Evolutionary conservation across 64 coral and sea anemone genomes (phyloP).

Genomic region (Astreopora myriophthalma): DNA sequence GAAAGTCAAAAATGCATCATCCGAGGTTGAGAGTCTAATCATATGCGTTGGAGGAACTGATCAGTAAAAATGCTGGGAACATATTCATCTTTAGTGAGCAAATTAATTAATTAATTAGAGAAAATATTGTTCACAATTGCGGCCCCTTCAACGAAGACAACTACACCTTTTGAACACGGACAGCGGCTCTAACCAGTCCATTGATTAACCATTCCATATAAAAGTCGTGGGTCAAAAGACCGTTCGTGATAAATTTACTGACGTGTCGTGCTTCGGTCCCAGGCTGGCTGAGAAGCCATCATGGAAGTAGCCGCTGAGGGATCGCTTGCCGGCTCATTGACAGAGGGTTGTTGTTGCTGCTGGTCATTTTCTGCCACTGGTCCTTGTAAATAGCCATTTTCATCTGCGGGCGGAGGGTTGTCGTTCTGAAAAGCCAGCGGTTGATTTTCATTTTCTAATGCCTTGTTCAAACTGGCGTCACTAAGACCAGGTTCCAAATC

Average conservation of each 20-base stretch:
- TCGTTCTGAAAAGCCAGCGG: slow-evolving; percentile 3
- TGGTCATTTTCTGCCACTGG: not conserved
- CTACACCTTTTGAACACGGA: not conserved
- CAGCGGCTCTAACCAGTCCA: not conserved
- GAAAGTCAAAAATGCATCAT: too few species aligned
- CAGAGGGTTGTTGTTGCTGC: slow-evolving; percentile 3
- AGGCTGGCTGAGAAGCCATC: slow-evolving; percentile 1
- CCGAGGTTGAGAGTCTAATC: too few species aligned
- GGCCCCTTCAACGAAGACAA: too few species aligned
- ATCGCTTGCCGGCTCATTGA: not conserved
- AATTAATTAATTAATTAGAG: too few species aligned
- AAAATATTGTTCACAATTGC: too few species aligned
- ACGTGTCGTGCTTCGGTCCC: slow-evolving; percentile 6
- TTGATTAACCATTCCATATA: too few species aligned
- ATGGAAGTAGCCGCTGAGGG: slow-evolving; percentile 3
- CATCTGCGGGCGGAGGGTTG: not conserved
- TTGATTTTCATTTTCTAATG: slow-evolving; percentile 33
- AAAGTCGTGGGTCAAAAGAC: not conserved
- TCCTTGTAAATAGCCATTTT: slow-evolving; percentile 9
- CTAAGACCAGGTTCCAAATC: not conserved
- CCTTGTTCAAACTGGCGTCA: not conserved
- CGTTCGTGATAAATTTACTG: not conserved
- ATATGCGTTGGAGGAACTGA: too few species aligned
- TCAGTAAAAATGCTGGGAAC: too few species aligned
- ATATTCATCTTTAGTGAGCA: too few species aligned